Base-by-base conservation (phyloP, 2,888 invertebrate genomes). In the Clunio marinus region DNA sequence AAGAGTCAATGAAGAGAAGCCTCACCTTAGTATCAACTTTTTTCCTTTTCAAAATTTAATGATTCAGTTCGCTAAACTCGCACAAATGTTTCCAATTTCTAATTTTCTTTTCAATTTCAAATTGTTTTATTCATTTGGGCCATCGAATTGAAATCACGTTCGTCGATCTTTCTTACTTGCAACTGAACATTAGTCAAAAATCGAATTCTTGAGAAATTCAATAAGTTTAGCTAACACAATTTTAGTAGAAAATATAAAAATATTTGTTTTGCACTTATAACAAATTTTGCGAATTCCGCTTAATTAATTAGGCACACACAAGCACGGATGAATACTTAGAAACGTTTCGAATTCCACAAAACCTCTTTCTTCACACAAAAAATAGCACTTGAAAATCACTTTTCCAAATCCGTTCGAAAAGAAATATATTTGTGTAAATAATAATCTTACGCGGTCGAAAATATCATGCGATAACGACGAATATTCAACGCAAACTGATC, bases 351-450 rank as follows among this genome's bases (percentile, higher is more conserved):
- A 51, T 51, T 51, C 51, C 51, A n/a, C 51, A 22, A 22, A 51
- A 51, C 13, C 51, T 22, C n/a, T n/a, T n/a, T n/a, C n/a, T n/a
- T n/a, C 2, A 51, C 51, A 22, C 51, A 51, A 51, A 51, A 22
- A n/a, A n/a, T n/a, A n/a, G 51, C 51, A 51, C 51, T 51, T 22
- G 51, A 51, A 41, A 51, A 51, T 51, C 51, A 51, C 51, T 51
- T 51, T 51, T 51, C 17, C 22, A 7, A n/a, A n/a, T 32, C 41
- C 15, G 7, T 25, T 57, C n/a, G 57, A 22, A 27, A 57, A n/a
- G 15, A 25, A 27, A 24, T 24, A 57, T 7, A 32, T 32, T 32
- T 32, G 4, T 32, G 4, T 10, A 4, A 7, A 7, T 32, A 10
- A 10, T 7, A 57, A 27, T 27, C 4, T 25, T 27, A 8, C 25